A percentile compares a stretch with the other conserved stretches of the same genome.
These are phyloP conservation scores for Callinectes sapidus DNA, from an alignment of 2,888 invertebrate genomes.

Conservation along the genomic window DNA sequence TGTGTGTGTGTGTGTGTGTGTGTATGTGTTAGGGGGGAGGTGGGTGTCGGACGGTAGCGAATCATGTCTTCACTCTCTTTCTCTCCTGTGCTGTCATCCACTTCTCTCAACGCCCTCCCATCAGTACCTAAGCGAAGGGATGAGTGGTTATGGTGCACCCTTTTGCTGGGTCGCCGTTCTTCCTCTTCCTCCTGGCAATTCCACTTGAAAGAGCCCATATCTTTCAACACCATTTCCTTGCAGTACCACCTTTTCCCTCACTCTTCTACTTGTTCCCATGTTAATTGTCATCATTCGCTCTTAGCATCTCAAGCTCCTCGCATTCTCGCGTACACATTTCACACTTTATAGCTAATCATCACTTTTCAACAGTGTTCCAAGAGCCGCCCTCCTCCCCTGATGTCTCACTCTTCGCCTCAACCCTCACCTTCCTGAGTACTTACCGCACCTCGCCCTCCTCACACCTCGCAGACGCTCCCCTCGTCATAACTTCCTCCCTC, in stretches of 20 bases:
- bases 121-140: not conserved
- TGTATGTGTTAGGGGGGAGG: too few relatives aligned
- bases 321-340: not conserved
- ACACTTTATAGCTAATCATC: slow-evolving; percentile 12
- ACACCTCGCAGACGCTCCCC: slow-evolving; percentile 7
- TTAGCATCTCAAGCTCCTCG: not conserved
- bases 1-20: not conserved
- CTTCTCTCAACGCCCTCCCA: not conserved
- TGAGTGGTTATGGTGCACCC: not conserved
- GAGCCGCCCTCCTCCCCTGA: not conserved
- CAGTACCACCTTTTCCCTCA: not conserved
- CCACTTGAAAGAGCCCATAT: not conserved
- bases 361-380: slow-evolving; percentile 12
- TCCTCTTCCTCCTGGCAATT: not conserved
- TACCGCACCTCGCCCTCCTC: slow-evolving; percentile 18
- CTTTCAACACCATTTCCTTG: slow-evolving; percentile 25
- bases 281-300: not conserved
- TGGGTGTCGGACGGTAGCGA: not conserved
- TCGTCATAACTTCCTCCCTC: slow-evolving; percentile 33
- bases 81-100: not conserved
- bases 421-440: slow-evolving; percentile 9
- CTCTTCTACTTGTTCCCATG: not conserved
- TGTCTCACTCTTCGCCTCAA: not conserved
- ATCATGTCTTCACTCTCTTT: not conserved
- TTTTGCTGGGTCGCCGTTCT: not conserved